Evolutionary conservation across 2,888 invertebrate genomes (phyloP).

Genomic region (Zonitis immaculata): DNA sequence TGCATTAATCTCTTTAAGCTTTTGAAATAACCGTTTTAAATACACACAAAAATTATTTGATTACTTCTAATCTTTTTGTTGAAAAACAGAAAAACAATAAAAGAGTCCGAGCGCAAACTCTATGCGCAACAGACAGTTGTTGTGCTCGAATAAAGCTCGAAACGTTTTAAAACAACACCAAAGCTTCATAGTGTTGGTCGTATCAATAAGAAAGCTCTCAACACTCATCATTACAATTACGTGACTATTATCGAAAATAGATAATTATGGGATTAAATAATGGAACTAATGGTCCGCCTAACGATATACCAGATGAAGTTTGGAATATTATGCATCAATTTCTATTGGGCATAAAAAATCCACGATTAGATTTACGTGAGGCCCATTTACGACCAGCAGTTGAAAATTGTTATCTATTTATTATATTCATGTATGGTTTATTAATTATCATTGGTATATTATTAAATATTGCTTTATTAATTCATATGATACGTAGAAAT

Average conservation of each 20-base stretch:
- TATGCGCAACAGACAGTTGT: too few species aligned
- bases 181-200: too few species aligned
- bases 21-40: too few species aligned
- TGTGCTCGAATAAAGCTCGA: too few species aligned
- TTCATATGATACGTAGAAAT: constrained; percentile 52
- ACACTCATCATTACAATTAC: too few species aligned
- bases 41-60: too few species aligned
- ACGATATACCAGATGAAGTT: constrained; percentile 37
- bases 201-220: too few species aligned
- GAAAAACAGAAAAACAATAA: too few species aligned
- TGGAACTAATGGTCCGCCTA: not conserved
- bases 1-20: too few species aligned
- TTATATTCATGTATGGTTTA: constrained; percentile 59
- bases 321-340: constrained; percentile 38
- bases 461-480: constrained; percentile 57
- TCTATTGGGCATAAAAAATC: constrained; percentile 34
- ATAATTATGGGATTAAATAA: not conserved
- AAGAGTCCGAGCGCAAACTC: too few species aligned
- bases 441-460: constrained; percentile 55
- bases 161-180: too few species aligned
- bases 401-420: constrained; percentile 55
- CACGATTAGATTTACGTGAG: constrained; percentile 52
- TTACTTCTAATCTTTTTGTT: too few species aligned
- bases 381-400: constrained; percentile 59
- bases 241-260: not conserved